Base-by-base conservation (phyloP, 35 echinoderm and acorn worm genomes). In the Heliocidaris erythrogramma region DNA sequence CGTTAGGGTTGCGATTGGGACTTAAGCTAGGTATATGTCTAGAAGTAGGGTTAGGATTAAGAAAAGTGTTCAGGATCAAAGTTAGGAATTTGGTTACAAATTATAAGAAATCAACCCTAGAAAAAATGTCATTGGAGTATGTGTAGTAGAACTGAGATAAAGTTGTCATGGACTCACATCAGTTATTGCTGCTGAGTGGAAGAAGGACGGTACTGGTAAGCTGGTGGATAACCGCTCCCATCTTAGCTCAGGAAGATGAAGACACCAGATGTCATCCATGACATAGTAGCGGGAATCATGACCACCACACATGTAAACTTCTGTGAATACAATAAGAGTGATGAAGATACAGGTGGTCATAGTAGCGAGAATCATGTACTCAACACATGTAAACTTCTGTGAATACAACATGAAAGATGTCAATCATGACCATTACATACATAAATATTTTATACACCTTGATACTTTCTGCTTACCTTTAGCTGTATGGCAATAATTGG, bases 291-390 rank as follows among this genome's bases (percentile, higher is more conserved):
- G 92, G 49, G 95, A 85, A 60, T 96, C 86, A 71, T 96, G 96
- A 29, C 96, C 96, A 32, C 96, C 96, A 93, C 96, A 96, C 21
- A 96, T 97, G 88, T 97, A 97, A 47, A 97, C 95, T 31, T 96
- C 96, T 97, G 69, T 10, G 94, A 94, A 96, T 5, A 32, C 35
- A 42, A 42, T 21, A 65, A 93, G 4, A 89, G 30, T 35, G 30
- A 24, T 89, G 32, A 89, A 89, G 32, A 13, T 24, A 42, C 35
- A 42, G 35, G 3, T 42, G 35, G 3, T 42, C 94, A 31, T 65
- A 48, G 9, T 32, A 30, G 35, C 56, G 88, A 35, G 95, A 88
- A 85, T 96, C 78, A 92, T 95, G 96, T 13, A 94, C 94, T 32
- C 96, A 94, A 94, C 96, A 95, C 24, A 95, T 97, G 53, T 97